Evolutionary conservation across 2,797 vertebrate genomes (phyloP).

Genomic region (Hirundo rustica): DNA sequence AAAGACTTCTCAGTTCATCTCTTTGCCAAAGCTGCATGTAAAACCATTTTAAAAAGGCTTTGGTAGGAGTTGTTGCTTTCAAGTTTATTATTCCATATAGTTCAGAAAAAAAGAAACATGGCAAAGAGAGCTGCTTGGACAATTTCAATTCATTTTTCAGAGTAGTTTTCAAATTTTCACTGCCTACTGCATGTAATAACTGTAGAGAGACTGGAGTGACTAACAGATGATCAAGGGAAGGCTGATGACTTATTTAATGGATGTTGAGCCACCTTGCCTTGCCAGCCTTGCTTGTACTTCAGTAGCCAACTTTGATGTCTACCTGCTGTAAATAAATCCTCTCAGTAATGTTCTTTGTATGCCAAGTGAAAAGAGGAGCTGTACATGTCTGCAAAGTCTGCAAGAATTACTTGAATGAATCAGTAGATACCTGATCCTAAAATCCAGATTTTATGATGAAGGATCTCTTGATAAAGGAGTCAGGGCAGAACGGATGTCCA

Average conservation of each 20-base stretch:
- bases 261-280: background rate
- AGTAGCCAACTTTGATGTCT: background rate
- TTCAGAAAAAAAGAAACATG: background rate
- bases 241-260: background rate
- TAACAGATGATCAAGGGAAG: background rate
- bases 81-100: background rate
- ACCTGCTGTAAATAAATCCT: background rate
- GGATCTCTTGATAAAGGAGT: background rate
- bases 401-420: background rate
- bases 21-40: background rate
- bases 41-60: background rate
- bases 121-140: background rate
- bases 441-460: background rate
- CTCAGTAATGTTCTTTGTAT: background rate
- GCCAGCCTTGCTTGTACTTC: background rate
- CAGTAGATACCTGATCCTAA: background rate
- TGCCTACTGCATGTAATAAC: background rate
- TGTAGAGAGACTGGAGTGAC: background rate
- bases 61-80: background rate
- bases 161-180: background rate
- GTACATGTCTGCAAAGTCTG: rapidly evolving
- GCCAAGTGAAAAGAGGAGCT: background rate
- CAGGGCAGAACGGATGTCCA: background rate
- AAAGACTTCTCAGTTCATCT: background rate
- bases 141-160: background rate